Conservation (phyloP, 2,113 vertebrate species). For the Poeciliopsis turrubarensis region DNA sequence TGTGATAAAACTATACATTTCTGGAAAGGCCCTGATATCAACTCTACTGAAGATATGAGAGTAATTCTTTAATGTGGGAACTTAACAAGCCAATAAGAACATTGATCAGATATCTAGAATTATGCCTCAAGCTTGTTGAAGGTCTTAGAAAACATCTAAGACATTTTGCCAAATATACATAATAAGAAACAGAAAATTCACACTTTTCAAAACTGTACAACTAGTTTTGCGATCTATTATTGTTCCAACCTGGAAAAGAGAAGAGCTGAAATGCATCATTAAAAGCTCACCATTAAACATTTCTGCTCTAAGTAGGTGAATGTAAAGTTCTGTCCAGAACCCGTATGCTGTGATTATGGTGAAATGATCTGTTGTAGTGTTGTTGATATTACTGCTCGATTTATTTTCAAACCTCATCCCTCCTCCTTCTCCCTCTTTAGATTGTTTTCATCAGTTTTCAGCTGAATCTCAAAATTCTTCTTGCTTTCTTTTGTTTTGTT, state of each 20-base stretch:
- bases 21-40: too few species aligned
- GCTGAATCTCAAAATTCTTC: conserved; percentile 63
- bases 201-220: background rate
- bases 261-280: background rate
- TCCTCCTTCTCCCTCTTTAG: background rate
- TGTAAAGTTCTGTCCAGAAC: background rate
- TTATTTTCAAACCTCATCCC: conserved; percentile 16
- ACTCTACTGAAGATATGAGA: background rate
- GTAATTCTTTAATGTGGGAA: background rate
- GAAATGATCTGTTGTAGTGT: conserved; percentile 56
- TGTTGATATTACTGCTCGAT: conserved; percentile 45
- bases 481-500: conserved; percentile 26
- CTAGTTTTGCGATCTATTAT: background rate
- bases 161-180: background rate
- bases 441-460: conserved; percentile 28
- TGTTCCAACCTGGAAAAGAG: background rate
- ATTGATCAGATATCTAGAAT: background rate
- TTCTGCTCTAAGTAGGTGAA: background rate
- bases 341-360: conserved; percentile 51
- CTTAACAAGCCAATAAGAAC: background rate
- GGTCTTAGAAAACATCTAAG: background rate
- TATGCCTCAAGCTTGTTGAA: background rate
- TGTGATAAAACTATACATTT: background rate
- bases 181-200: too few species aligned
- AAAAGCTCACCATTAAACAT: background rate